Evolutionary conservation across 1,140 invertebrate genomes (phyloP).

Genomic region (Lasaia peninsularis): DNA sequence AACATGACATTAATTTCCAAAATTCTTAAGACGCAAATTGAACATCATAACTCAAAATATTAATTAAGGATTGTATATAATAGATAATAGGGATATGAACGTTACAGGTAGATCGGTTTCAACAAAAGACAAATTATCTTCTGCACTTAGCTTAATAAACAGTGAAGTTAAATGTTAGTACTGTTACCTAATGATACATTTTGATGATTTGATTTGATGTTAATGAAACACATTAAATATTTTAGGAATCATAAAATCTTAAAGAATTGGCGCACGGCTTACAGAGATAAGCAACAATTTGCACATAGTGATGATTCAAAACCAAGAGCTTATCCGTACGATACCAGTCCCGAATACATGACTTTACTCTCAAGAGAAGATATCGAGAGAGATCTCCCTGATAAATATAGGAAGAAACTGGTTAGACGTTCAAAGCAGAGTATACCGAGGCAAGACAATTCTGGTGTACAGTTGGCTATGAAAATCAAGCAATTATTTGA

Average conservation of each 20-base stretch:
- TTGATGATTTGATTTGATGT: too few relatives aligned
- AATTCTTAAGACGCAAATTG: too few relatives aligned
- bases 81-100: too few relatives aligned
- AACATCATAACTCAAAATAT: too few relatives aligned
- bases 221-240: background rate
- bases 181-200: too few relatives aligned
- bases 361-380: constrained; percentile 60
- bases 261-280: constrained; percentile 62
- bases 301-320: constrained; percentile 31
- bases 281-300: constrained; percentile 42
- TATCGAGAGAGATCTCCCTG: constrained; percentile 71
- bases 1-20: too few relatives aligned
- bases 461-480: constrained; percentile 61
- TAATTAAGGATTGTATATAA: too few relatives aligned
- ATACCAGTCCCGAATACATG: constrained; percentile 62
- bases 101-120: too few relatives aligned
- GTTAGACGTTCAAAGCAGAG: constrained; percentile 45
- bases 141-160: too few relatives aligned
- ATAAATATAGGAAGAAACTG: constrained; percentile 65
- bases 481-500: constrained; percentile 69
- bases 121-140: too few relatives aligned
- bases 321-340: constrained; percentile 50
- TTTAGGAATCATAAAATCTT: constrained; percentile 60
- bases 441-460: constrained; percentile 50
- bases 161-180: too few relatives aligned